Base-by-base conservation (phyloP, 1,140 invertebrate species). In the Proctacanthus coquilletti region DNA sequence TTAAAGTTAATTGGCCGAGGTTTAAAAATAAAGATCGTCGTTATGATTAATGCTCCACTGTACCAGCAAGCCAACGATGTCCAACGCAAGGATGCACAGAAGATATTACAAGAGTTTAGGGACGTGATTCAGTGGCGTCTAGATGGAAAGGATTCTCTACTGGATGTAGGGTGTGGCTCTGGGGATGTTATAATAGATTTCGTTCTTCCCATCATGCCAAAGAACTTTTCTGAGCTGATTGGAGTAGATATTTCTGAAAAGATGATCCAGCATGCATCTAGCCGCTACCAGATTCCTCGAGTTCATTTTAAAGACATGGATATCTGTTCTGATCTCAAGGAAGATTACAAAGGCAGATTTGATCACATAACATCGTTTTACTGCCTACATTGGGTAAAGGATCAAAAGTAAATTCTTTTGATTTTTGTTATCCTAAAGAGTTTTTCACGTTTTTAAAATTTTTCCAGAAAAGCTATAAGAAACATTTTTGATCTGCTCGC, bases 371-470 rank as follows among this genome's bases (percentile, higher is more conserved):
- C 83, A 34, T 86, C 83, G 0, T 84, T 86, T 46, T 84, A 84
- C 50, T 80, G 82, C 43, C 60, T 87, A 1, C 83, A 87, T 45
- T 88, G 83, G 83, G 74, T 84, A 20, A 71, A 74, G 40, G 69
- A 84, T 48, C 72, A 80, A 46, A 68, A 68, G 70, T 83, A 68
- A 63, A 68, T 50, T 14, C 57, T 38, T 25, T 36, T 36, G 6
- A 38, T 34, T 91, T 1, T 87, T 91, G 55, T 77, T 97, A 37
- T 78, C 91, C 1, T 94, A 80, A 63, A 70, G 70, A 9, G 75
- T 89, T 5, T 57, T 64, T 18, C 63, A 72, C 13, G 10, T 30
- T 17, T 41, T 45, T 47, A 4, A 39, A 51, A 45, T 38, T 45
- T 44, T 60, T 57, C 9, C 53, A 80, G 75, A 45, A 56, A 52